Base-by-base conservation (phyloP, 1,140 invertebrate species). In the Rhysida immarginata region DNA sequence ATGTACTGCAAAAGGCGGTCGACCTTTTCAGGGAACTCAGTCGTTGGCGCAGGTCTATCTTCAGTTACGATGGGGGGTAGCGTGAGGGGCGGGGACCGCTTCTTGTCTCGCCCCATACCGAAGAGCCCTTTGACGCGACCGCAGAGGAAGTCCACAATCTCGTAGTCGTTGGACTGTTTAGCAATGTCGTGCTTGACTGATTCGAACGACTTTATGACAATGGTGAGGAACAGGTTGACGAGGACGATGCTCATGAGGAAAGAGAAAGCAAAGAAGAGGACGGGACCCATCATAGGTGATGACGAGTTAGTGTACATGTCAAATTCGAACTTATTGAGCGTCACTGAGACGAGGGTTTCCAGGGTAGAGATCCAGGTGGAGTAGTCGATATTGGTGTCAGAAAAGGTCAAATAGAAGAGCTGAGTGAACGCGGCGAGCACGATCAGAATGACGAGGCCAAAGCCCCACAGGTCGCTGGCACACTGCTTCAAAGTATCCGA, bases 221-320 rank as follows among this genome's bases (percentile, higher is more conserved):
- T 76, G 0, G 75, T 76, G 16, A 79, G 64, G 62, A 78, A 75
- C 63, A 78, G 75, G 62, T 78, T 79, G 54, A 79, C 66, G 20
- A 78, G 65, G 45, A 79, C 69, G 55, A 77, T 76, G 13, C 69
- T 73, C 46, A 74, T 70, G 2, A 71, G 63, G 0, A 79, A 59
- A 35, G 76, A 70, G 60, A 75, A 79, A 21, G 73, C 53, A 61
- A 78, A 75, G 59, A 78, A 74, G 18, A 75, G 67, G 2, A 77
- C 27, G 41, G 76, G 74, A 1, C 73, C 74, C 8, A 75, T 61
- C 3, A 75, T 50, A n/a, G n/a, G n/a, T 3, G 72, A 70, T 25
- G 67, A 63, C 2, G 69, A 69, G 25, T 65, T 62, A 44, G 67
- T 63, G 64, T 77, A 73, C 2, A 65, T 67, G 42, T 71, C 67